Base-by-base conservation (phyloP, 2,113 vertebrate species). In the Sphaerodactylus townsendi region DNA sequence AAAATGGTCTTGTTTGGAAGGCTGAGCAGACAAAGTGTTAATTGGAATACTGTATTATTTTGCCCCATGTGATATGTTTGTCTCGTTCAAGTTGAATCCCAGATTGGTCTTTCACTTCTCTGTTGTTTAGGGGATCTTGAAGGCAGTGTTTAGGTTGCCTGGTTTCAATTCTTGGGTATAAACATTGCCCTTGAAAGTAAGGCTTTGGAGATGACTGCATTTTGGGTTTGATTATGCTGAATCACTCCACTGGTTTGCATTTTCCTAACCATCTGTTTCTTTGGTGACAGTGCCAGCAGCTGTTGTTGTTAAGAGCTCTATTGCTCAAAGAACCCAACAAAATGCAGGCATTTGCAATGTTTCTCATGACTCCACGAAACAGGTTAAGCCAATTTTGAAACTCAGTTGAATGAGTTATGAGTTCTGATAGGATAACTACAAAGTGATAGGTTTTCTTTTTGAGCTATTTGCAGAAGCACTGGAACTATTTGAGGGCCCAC, bases 91-190 rank as follows among this genome's bases (percentile, higher is more conserved):
- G 35, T 25, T 72, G 53, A 73, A 73, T 48, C 41, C 65, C 13
- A 33, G 65, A 30, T 28, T 53, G 71, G 41, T 72, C 68, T 79
- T 21, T 64, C 83, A 84, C 50, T 46, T 39, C 17, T 53, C 53
- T 30, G 56, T 56, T 77, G 37, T 71, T 77, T 35, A 71, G 59
- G 53, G 37, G 33, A 56, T 59, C 74, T 28, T 44, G 28, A 70
- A 70, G 68, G 50, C 19, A 77, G 41, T 71, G 50, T 62, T 81
- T 62, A 71, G 41, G 39, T 77, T 78, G 74, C 39, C 37, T 78
- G 65, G 65, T 78, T 84, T 84, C 75, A 77, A 71, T 84, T 84
- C 68, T 46, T 71, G 66, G 66, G 59, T 84, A 13, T 84, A 78
- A 84, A 84, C 50, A 71, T 70, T 83, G 35, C 19, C 48, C 10